phyloP scores from a whole-genome alignment of 1,140 invertebrate genomes.

The Cotesia typhae region DNA sequence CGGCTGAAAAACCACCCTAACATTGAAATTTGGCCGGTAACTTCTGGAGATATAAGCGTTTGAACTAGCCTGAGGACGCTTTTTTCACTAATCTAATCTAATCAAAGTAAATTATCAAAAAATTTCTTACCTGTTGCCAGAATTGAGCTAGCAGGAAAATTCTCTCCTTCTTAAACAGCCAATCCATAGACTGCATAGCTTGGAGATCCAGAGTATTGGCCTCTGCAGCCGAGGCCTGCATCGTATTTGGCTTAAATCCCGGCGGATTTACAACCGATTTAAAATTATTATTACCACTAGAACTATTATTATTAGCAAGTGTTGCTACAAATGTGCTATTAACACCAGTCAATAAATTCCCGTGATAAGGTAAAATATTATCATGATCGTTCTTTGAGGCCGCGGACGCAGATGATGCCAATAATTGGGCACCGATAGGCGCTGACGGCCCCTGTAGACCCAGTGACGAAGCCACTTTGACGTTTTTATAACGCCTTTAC shows the following conservation, averaged over 20 bases:
- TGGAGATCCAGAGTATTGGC: conserved; percentile 73
- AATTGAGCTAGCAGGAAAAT: conserved; percentile 91
- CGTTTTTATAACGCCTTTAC: conserved; percentile 60
- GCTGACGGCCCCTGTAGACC: conserved; percentile 65
- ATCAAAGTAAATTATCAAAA: no score
- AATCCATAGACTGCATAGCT: conserved; percentile 92
- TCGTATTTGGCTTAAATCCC: conserved; percentile 73
- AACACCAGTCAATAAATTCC: conserved; percentile 63
- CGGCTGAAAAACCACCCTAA: no score
- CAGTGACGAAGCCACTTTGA: conserved; percentile 68
- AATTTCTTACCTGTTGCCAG: conserved; percentile 88
- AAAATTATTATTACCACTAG: no score
- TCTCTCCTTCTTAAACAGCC: conserved; percentile 93
- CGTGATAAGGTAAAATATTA: conserved; percentile 61
- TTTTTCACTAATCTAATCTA: no score
- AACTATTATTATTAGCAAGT: conserved; percentile 33
- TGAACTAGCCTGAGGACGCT: no score
- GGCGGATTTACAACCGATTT: conserved; percentile 50
- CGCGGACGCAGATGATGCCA: conserved; percentile 47
- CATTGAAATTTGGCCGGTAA: no score
- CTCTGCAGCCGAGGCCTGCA: conserved; percentile 75
- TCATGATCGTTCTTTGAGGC: conserved; percentile 48
- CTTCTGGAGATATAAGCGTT: no score
- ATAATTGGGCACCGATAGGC: conserved; percentile 65
- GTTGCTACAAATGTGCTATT: conserved; percentile 60